Conservation (phyloP, 1,140 invertebrate genomes). For the Apocrypta bakeri region DNA sequence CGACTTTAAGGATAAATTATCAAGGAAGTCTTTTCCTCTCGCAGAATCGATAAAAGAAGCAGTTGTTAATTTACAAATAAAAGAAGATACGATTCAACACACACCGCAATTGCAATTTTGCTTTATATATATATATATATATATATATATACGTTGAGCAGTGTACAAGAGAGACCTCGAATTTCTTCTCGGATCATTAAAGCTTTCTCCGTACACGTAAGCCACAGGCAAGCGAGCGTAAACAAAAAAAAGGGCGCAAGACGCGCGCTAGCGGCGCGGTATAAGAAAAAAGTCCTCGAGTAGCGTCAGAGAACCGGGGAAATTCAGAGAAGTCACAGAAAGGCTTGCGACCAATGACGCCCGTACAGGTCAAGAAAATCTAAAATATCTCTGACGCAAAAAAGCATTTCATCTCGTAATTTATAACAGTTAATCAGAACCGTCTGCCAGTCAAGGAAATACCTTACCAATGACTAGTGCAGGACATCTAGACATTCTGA, state of each 20-base stretch:
- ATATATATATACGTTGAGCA: too few species aligned
- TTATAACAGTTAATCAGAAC: background rate
- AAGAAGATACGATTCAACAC: background rate
- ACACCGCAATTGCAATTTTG: background rate
- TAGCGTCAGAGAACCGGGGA: background rate
- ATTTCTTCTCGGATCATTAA: slow-evolving; percentile 19
- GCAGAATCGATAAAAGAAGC: background rate
- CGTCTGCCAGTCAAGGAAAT: too few species aligned
- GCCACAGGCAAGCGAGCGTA: background rate
- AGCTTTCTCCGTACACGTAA: slow-evolving; percentile 21
- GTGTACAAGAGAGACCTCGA: background rate
- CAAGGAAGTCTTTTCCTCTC: background rate
- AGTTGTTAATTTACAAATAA: background rate
- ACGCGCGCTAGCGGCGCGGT: background rate
- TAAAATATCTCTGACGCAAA: background rate
- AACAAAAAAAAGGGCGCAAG: background rate
- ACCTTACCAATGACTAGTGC: background rate
- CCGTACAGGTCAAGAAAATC: background rate
- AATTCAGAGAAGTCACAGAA: slow-evolving; percentile 16
- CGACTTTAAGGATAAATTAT: background rate
- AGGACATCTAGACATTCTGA: background rate
- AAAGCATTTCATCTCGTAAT: background rate
- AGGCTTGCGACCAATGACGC: background rate
- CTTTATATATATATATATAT: too few species aligned
- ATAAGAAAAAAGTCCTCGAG: background rate